These are phyloP conservation scores for Steinernema scapterisci DNA, from an alignment of 2,888 invertebrate species.

Conservation along the genomic window DNA sequence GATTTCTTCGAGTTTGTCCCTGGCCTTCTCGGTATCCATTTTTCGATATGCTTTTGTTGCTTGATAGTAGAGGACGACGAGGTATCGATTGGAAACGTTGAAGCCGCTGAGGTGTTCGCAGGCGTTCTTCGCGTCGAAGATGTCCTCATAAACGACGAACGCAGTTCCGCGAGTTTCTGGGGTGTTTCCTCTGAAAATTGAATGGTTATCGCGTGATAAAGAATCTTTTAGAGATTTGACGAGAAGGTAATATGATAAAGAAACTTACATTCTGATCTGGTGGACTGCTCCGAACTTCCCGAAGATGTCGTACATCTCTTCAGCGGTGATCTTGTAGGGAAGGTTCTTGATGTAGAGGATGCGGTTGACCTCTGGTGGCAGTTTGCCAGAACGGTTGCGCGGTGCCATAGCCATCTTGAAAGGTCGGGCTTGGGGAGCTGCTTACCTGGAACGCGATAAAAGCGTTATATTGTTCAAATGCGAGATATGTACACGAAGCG, in stretches of 20 bases:
- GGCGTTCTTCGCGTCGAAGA: conserved; percentile 99
- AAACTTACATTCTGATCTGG: conserved; percentile 92
- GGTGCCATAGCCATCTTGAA: conserved; percentile 65
- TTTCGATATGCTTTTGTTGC: conserved; percentile 71
- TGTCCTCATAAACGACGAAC: conserved; percentile 99
- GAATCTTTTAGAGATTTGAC: too few relatives aligned
- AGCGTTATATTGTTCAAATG: too few relatives aligned
- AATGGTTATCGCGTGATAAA: neutral
- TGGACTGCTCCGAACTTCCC: conserved; percentile 99
- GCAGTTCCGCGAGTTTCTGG: conserved; percentile 97
- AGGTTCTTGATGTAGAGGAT: conserved; percentile 93
- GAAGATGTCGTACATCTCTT: conserved; percentile 99
- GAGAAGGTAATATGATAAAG: too few relatives aligned
- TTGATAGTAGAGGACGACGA: conserved; percentile 98
- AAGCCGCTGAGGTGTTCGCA: conserved; percentile 94
- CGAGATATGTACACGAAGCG: too few relatives aligned
- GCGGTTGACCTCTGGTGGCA: conserved; percentile 95
- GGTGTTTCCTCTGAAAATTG: conserved; percentile 81
- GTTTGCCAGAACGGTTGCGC: conserved; percentile 73
- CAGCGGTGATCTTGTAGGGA: conserved; percentile 98
- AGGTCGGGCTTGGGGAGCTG: too few relatives aligned
- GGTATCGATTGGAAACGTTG: conserved; percentile 96
- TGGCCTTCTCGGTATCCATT: conserved; percentile 71
- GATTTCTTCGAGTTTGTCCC: conserved; percentile 71
- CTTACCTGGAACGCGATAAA: too few relatives aligned